Conservation (phyloP, 2,888 invertebrate genomes). For the Pandemis cinnamomeana region DNA sequence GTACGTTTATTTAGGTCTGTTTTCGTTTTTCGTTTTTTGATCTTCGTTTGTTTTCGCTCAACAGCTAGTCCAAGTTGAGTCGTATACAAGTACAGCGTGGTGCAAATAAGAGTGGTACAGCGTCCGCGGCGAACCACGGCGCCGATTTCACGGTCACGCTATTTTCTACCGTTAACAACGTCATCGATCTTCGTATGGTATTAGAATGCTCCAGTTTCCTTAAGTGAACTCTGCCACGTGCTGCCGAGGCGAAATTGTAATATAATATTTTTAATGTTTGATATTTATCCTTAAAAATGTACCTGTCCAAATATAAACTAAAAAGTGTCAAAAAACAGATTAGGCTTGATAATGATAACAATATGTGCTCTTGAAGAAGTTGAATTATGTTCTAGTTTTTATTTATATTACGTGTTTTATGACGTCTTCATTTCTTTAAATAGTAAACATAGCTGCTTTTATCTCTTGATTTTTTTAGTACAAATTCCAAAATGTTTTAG, state of each 20-base stretch:
- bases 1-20: neutral
- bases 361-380: neutral
- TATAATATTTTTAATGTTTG: neutral
- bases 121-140: conserved; percentile 32
- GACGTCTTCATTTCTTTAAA: conserved; percentile 23
- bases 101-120: conserved; percentile 27
- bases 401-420: conserved; percentile 15
- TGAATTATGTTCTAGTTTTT: neutral
- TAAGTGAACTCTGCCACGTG: conserved; percentile 15
- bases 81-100: neutral
- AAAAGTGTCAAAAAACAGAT: neutral
- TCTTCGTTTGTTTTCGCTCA: neutral
- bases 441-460: conserved; percentile 29
- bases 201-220: conserved; percentile 30
- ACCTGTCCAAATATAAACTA: neutral
- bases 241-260: neutral
- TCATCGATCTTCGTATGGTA: conserved; percentile 31
- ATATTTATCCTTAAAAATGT: neutral
- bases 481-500: conserved; percentile 28
- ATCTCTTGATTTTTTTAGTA: conserved; percentile 25
- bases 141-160: conserved; percentile 38
- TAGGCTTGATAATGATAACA: neutral
- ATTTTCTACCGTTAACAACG: conserved; percentile 39
- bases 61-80: neutral
- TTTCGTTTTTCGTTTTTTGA: neutral